Percentiles rank a stretch among this genome's conserved stretches.
These are phyloP conservation scores for Caenorhabditis elegans DNA, from an alignment of 1,140 invertebrate species.

Conservation along the genomic window WBcel235 BX284603.4:8586501-8587000, in stretches of 20 bases:
- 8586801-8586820: slow-evolving; percentile 2
- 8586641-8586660: slow-evolving; percentile 52
- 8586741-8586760: slow-evolving; percentile 60
- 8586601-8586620: slow-evolving; percentile 61
- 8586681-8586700: too few relatives aligned
- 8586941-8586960: slow-evolving; percentile 62
- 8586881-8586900: slow-evolving; percentile 63
- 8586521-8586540: slow-evolving; percentile 65
- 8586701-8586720: slow-evolving; percentile 54
- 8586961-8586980: slow-evolving; percentile 56
- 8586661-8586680: background rate
- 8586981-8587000: background rate
- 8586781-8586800: slow-evolving; percentile 63
- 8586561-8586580: slow-evolving; percentile 62
- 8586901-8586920: slow-evolving; percentile 60
- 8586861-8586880: slow-evolving; percentile 63
- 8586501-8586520: slow-evolving; percentile 59
- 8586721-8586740: slow-evolving; percentile 63
- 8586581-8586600: slow-evolving; percentile 62
- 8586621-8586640: slow-evolving; percentile 62
- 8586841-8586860: slow-evolving; percentile 50
- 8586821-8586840: background rate
- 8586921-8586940: slow-evolving; percentile 60
- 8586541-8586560: slow-evolving; percentile 62
- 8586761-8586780: slow-evolving; percentile 55